Evolutionary conservation across 1,140 invertebrate genomes (phyloP), one percentile per base, ranked within the genome.

Genomic region (Brachionus asplanchnoidis): DNA sequence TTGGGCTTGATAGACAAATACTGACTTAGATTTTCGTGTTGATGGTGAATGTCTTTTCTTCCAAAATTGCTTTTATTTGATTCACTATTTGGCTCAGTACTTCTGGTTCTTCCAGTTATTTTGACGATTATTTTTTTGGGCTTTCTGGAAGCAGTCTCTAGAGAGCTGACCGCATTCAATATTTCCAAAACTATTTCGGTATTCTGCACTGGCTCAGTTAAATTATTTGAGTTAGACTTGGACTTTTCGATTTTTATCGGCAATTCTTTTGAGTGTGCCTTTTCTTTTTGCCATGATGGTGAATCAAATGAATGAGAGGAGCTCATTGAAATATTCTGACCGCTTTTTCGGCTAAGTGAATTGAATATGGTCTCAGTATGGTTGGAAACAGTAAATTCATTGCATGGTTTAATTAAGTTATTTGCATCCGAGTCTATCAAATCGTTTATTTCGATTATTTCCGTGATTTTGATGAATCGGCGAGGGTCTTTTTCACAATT

Each of bases 121-220:
- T 77, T 77, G 23, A 77, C 44, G 14, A 50, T 77, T 77, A 77
- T 77, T 77, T 50, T 77, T 32, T 77, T 77, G 1, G 73, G 73
- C 50, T 77, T 77, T 50, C 32, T 77, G 2, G 23, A 50, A 20
- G 14, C 23, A 14, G 20, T n/a, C 26, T 50, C 8, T 36, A 36
- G 8, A 20, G 70, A 44, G 17, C 20, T 50, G 5, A 28, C 46
- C 9, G 32, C 40, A 77, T 77, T 77, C 42, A 77, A 46, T 26
- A 77, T 77, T 77, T 77, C 73, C 20, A 77, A 77, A 50, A 77
- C 73, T 36, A 77, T 77, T 77, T 77, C 73, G 12, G 73, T 36
- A 50, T 53, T 77, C 14, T 50, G 17, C 14, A 42, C 70, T 36
- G 32, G 70, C 46, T 40, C 32, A 5, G 42, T 28, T 77, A 23